Evolutionary conservation across 2,797 vertebrate species (phyloP), one percentile per base, ranked within the genome.

Genomic region (Lepus oiostolus): DNA sequence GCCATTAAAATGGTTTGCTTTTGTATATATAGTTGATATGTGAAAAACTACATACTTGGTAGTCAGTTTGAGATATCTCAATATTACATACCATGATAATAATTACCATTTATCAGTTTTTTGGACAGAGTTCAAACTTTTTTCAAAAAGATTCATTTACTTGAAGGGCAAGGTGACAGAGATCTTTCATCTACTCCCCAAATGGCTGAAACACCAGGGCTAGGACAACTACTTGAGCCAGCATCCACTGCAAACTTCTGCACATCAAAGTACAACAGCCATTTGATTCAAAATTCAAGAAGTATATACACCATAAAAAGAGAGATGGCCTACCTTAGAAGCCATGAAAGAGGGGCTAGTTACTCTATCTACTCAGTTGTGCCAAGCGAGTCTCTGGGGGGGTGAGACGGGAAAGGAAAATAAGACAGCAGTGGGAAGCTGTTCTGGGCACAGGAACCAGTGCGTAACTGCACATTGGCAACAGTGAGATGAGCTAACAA

Each of bases 401-500:
- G 47, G 12, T 76, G 21, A 62, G 74, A 88, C 67, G 42, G 21
- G n/a, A 88, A 87, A 77, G 63, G 30, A 72, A 76, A 70, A 60
- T 52, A 54, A 47, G 68, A 58, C 7, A 83, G 85, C 50, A 75
- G 85, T 91, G 58, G 65, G 58, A 79, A 84, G 88, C 26, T 93
- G 58, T 90, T 75, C 74, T 85, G 72, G 75, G 84, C 85, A 85
- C 12, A 79, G 32, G 90, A 90, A 71, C 88, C 79, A 77, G 71
- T 58, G 12, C 32, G 17, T 63, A 92, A 80, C 90, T 86, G 65
- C 82, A 82, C 13, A 35, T 3, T 89, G 70, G 84, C 94, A 91
- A 91, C 63, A 85, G 85, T 6, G 32, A 91, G 90, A 72, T 88
- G 90, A 85, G 82, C 75, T 91, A 95, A 92, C 81, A 85, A 91